Base-by-base conservation (phyloP, 2,888 invertebrate species). In the Acrobeloides nanus region DNA sequence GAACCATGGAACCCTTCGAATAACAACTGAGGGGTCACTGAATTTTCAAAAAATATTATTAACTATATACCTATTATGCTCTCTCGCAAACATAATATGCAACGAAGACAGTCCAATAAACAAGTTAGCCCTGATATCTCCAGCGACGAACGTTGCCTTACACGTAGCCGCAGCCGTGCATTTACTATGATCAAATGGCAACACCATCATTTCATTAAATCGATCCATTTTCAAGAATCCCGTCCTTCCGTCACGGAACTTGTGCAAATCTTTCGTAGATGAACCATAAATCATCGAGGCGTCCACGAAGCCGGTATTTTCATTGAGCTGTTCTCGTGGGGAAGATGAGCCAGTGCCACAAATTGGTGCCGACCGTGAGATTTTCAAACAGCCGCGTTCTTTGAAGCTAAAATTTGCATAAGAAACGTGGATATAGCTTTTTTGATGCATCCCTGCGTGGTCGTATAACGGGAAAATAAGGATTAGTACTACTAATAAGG, bases 331-430 rank as follows among this genome's bases (percentile, higher is more conserved):
- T 75, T 97, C 90, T 38, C 97, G 80, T 1, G 88, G 88, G 31
- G 92, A 80, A 33, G 93, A 92, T 79, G 85, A 83, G 3, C 95
- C 97, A 0, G 93, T 90, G 7, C 95, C 95, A 75, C 97, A 97
- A 46, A 93, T 86, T 0, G 93, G 85, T 66, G 90, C 89, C 4
- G 90, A 89, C 59, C 97, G 80, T 7, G 72, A 64, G 4, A 72
- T 64, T 15, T 65, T 61, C 33, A 72, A 59, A 49, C 72, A 72
- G 21, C 55, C 55, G 37, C 66, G 58, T 38, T 57, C 49, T 26
- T 61, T 58, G 66, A 71, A 71, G 44, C 65, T 68, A 51, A 39
- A 63, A 38, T 12, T 27, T 7, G 12, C 33, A 8, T 27, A 12
- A n/a, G 55, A 68, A n/a, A n/a, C n/a, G n/a, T n/a, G n/a, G n/a